These are phyloP conservation scores for Athalia circularis DNA, from an alignment of 2,888 invertebrate species.

Conservation along the genomic window DNA sequence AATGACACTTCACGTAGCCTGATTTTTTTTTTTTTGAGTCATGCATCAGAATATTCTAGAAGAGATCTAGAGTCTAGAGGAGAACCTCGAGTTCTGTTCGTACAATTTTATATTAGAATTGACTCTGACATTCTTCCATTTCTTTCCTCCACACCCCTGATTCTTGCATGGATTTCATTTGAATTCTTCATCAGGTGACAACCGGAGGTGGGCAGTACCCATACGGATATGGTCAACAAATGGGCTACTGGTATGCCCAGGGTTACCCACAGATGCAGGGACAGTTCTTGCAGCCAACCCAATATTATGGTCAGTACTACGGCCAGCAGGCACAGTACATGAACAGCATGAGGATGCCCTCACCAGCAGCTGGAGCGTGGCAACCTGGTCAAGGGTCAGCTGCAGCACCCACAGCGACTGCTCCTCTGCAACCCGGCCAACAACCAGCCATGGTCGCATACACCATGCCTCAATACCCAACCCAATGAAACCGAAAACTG, in stretches of 20 bases:
- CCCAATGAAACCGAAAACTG: slow-evolving; percentile 81
- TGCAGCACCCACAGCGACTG: slow-evolving; percentile 69
- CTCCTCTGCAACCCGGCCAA: slow-evolving; percentile 71
- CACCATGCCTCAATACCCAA: slow-evolving; percentile 89
- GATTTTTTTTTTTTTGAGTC: too few relatives aligned
- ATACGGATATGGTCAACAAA: slow-evolving; percentile 91
- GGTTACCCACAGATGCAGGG: slow-evolving; percentile 86
- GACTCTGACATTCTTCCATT: neutral
- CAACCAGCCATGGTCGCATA: slow-evolving; percentile 74
- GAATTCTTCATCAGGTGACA: slow-evolving; percentile 74
- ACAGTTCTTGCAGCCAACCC: slow-evolving; percentile 86
- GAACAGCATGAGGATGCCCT: slow-evolving; percentile 74
- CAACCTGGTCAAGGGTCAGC: slow-evolving; percentile 74
- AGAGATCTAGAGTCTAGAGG: slow-evolving; percentile 45
- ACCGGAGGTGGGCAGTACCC: slow-evolving; percentile 87
- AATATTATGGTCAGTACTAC: slow-evolving; percentile 79
- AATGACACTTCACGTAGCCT: too few relatives aligned
- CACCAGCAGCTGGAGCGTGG: slow-evolving; percentile 74
- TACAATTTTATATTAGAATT: too few relatives aligned
- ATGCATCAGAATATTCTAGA: too few relatives aligned
- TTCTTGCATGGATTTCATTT: neutral
- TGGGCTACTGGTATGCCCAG: slow-evolving; percentile 95
- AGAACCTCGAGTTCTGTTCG: slow-evolving; percentile 5
- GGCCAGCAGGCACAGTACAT: slow-evolving; percentile 78
- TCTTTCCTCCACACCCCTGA: neutral